Conservation (phyloP, 2,113 vertebrate genomes). For the Pseudorasbora parva region DNA sequence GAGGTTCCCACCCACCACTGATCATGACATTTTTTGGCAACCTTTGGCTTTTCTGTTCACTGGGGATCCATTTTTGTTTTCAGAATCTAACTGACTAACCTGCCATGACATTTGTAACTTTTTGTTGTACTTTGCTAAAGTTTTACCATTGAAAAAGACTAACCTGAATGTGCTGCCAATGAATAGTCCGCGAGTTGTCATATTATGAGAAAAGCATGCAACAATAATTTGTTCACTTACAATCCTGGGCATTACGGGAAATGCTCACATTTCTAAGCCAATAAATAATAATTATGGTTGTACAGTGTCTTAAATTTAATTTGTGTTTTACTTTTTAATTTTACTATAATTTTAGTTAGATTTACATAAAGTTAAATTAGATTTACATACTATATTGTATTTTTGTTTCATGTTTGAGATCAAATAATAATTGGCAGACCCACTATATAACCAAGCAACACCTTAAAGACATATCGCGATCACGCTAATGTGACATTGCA, state of each 20-base stretch:
- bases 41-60: slow-evolving; percentile 9
- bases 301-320: not conserved
- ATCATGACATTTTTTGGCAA: slow-evolving; percentile 44
- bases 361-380: not conserved
- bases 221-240: not conserved
- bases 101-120: slow-evolving; percentile 34
- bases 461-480: not conserved
- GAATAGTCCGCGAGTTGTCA: not conserved
- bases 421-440: not conserved
- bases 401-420: not conserved
- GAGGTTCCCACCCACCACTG: slow-evolving; percentile 44
- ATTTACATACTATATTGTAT: not conserved
- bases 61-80: slow-evolving; percentile 40
- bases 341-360: too few species aligned
- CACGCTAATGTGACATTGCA: too few species aligned
- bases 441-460: not conserved
- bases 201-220: not conserved
- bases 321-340: not conserved
- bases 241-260: not conserved
- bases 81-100: slow-evolving; percentile 14
- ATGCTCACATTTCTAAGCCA: not conserved
- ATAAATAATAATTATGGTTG: not conserved
- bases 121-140: slow-evolving; percentile 31
- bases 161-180: slow-evolving; percentile 22
- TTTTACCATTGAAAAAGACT: slow-evolving; percentile 33